phyloP scores from a whole-genome alignment of 2,888 invertebrate genomes.

The Subacronicta megacephala region DNA sequence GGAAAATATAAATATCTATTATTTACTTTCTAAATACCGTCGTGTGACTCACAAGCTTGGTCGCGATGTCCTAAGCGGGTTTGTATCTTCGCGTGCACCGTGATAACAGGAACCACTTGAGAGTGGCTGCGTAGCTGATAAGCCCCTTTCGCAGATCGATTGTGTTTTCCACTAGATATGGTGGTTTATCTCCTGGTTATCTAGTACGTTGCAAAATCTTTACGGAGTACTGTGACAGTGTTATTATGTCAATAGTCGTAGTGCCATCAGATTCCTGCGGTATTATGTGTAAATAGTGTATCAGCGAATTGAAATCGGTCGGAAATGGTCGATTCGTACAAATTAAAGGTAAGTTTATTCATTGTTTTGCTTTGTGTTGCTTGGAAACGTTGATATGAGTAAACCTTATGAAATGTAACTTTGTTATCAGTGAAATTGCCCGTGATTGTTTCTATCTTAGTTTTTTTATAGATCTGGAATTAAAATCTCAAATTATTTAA shows the following conservation, averaged over 20 bases:
- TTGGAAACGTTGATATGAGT: conserved; percentile 15
- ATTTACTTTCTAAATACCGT: conserved; percentile 42
- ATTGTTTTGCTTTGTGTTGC: conserved; percentile 14
- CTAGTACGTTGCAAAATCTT: conserved; percentile 70
- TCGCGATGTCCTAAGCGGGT: conserved; percentile 10
- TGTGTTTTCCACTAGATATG: conserved; percentile 66
- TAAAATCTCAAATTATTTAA: too few species aligned
- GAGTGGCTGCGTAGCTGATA: conserved; percentile 61
- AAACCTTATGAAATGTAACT: background rate
- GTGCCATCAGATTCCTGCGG: conserved; percentile 6
- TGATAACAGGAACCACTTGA: conserved; percentile 61
- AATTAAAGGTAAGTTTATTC: conserved; percentile 58
- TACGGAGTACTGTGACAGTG: conserved; percentile 51
- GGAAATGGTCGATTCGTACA: conserved; percentile 59
- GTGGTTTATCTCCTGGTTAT: conserved; percentile 74
- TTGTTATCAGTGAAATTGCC: background rate
- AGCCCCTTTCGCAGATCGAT: conserved; percentile 66
- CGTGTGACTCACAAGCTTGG: conserved; percentile 38
- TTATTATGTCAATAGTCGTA: conserved; percentile 51
- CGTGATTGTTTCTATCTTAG: background rate
- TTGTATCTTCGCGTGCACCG: conserved; percentile 28
- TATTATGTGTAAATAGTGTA: conserved; percentile 41
- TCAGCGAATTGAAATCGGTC: conserved; percentile 9
- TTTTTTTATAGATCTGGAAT: too few species aligned
- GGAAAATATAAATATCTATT: conserved; percentile 33